Evolutionary conservation across 2,113 vertebrate species (phyloP).

Genomic region (Lepisosteus oculatus): DNA sequence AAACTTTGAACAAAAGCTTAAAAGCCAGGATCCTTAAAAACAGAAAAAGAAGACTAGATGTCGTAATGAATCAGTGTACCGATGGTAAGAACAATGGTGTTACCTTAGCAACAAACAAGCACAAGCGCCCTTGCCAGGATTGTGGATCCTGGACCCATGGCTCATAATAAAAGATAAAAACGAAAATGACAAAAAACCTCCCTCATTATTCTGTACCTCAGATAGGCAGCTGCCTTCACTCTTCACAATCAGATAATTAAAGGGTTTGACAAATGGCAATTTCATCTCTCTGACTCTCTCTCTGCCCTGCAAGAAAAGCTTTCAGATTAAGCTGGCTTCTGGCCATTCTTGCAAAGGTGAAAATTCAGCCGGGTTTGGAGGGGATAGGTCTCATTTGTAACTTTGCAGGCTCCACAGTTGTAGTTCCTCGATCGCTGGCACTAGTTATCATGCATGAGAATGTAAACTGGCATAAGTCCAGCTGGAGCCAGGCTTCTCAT

Average conservation of each 20-base stretch:
- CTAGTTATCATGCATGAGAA: background rate
- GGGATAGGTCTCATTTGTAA: background rate
- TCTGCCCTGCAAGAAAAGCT: too few species aligned
- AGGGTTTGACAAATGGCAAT: background rate
- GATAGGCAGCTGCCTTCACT: background rate
- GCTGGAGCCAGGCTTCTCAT: background rate
- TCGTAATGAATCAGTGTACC: background rate
- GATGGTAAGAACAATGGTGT: background rate
- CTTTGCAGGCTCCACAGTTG: background rate
- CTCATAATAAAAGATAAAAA: constrained; percentile 4
- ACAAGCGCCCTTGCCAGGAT: constrained; percentile 8
- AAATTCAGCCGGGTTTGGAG: background rate
- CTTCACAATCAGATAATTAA: constrained; percentile 9
- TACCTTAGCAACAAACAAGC: constrained; percentile 17
- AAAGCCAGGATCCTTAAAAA: background rate
- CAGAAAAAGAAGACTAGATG: background rate
- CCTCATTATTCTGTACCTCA: constrained; percentile 7
- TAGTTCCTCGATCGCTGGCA: background rate
- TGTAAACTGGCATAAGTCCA: background rate
- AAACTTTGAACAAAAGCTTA: background rate
- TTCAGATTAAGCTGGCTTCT: background rate
- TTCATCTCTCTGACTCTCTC: background rate
- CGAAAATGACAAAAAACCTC: background rate
- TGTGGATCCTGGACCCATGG: constrained; percentile 6
- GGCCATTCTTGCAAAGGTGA: background rate